Conservation (phyloP, 2,888 invertebrate genomes). For the Marronus borbonicus region DNA sequence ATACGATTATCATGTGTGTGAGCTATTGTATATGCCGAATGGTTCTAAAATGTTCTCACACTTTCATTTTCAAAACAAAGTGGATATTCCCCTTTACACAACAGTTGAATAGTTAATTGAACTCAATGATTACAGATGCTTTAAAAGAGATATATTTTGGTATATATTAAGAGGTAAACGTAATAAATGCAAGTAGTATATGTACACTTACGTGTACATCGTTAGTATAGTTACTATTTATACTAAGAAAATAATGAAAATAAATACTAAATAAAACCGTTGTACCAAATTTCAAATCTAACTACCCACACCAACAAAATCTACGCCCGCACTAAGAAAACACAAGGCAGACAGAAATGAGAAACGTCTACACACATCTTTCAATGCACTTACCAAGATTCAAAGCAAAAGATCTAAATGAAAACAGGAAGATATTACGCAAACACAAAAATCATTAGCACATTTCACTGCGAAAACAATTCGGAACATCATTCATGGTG, state of each 20-base stretch:
- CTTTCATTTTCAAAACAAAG: slow-evolving; percentile 3
- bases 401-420: slow-evolving; percentile 18
- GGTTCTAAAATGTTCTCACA: background rate
- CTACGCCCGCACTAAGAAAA: slow-evolving; percentile 6
- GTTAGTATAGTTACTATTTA: no score
- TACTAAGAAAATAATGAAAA: background rate
- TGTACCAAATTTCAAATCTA: background rate
- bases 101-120: background rate
- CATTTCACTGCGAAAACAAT: slow-evolving; percentile 36
- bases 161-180: no score
- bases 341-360: background rate
- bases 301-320: slow-evolving; percentile 22
- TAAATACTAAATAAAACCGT: background rate
- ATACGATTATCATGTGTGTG: background rate
- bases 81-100: background rate
- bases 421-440: slow-evolving; percentile 8
- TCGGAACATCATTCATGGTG: background rate
- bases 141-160: background rate
- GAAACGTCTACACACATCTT: slow-evolving; percentile 21
- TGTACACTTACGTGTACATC: no score
- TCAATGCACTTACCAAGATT: slow-evolving; percentile 40
- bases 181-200: no score
- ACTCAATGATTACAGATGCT: background rate
- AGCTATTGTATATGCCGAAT: background rate
- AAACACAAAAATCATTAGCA: slow-evolving; percentile 31